Percentiles rank a stretch among this genome's conserved stretches.
Conservation (phyloP, 1,140 invertebrate species). For the Triops cancriformis region DNA sequence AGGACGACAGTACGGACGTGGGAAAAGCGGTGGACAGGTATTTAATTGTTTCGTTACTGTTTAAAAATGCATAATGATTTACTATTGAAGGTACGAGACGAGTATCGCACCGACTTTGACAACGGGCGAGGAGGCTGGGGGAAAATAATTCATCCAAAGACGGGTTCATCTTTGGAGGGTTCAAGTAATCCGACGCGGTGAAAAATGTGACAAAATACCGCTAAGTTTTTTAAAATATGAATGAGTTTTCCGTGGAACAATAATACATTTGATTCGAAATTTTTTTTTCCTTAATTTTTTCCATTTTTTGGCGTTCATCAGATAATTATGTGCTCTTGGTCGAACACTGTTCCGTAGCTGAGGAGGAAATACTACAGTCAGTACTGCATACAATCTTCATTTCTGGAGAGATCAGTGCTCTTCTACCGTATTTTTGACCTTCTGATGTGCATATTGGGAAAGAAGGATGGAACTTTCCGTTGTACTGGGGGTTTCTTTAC, state of each 20-base stretch:
- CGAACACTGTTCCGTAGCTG: no score
- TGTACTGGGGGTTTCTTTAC: no score
- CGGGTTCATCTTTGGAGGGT: slow-evolving; percentile 13
- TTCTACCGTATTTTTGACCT: no score
- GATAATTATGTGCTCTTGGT: no score
- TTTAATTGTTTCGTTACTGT: slow-evolving; percentile 24
- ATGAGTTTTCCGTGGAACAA: background rate
- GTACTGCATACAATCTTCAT: no score
- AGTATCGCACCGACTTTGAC: slow-evolving; percentile 96
- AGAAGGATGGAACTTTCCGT: no score
- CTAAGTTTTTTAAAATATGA: background rate
- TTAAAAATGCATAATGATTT: slow-evolving; percentile 21
- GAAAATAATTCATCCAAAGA: slow-evolving; percentile 79
- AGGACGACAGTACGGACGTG: slow-evolving; percentile 94
- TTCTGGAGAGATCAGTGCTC: no score
- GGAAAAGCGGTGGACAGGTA: slow-evolving; percentile 97
- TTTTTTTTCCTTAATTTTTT: no score
- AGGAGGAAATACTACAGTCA: no score
- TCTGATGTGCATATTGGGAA: no score
- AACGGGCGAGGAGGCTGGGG: slow-evolving; percentile 92
- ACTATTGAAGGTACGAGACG: slow-evolving; percentile 76
- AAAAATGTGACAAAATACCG: background rate
- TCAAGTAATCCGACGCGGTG: background rate
- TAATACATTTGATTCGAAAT: background rate
- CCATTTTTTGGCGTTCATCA: no score